phyloP scores from a whole-genome alignment of 2,797 vertebrate genomes.

The Macropodus opercularis region DNA sequence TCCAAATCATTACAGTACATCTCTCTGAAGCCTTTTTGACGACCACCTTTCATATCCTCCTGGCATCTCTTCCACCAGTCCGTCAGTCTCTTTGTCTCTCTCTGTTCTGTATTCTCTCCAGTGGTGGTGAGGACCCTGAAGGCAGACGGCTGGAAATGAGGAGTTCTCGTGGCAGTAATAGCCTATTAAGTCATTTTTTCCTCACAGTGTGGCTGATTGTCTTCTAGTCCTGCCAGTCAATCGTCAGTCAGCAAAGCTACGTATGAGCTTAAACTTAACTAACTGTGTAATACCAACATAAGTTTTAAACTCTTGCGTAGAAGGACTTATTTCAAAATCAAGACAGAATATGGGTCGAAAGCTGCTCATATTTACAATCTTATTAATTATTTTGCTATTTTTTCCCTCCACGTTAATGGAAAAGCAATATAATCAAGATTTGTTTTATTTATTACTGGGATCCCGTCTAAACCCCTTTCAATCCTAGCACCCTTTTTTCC shows the following conservation, averaged over 20 bases:
- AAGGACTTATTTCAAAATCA: slow-evolving; percentile 29
- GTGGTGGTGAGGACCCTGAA: slow-evolving; percentile 20
- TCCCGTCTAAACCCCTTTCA: slow-evolving; percentile 22
- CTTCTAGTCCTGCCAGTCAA: slow-evolving; percentile 21
- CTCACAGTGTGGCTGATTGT: slow-evolving; percentile 27
- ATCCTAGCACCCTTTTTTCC: slow-evolving; percentile 9
- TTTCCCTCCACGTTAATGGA: slow-evolving; percentile 46
- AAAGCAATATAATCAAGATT: slow-evolving; percentile 49
- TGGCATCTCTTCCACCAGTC: slow-evolving; percentile 3
- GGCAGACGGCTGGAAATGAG: slow-evolving; percentile 40
- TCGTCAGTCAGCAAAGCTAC: slow-evolving; percentile 30
- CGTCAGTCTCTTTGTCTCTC: slow-evolving; percentile 13
- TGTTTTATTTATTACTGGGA: slow-evolving; percentile 47
- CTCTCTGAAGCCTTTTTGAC: slow-evolving; percentile 14
- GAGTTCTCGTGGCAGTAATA: slow-evolving; percentile 48
- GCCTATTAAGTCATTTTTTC: slow-evolving; percentile 47
- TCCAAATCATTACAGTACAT: slow-evolving; percentile 8
- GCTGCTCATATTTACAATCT: slow-evolving; percentile 30
- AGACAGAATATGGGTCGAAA: slow-evolving; percentile 26
- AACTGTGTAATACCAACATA: too few species aligned
- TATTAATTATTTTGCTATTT: slow-evolving; percentile 69
- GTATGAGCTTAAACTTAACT: slow-evolving; percentile 41
- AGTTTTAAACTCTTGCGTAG: too few species aligned
- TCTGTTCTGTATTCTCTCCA: slow-evolving; percentile 25
- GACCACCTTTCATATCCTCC: slow-evolving; percentile 23